Percentiles rank a stretch among this genome's conserved stretches.
These are phyloP conservation scores for Rousettus madagascariensis DNA, from an alignment of 2,797 vertebrate genomes.

Conservation along the genomic window DNA sequence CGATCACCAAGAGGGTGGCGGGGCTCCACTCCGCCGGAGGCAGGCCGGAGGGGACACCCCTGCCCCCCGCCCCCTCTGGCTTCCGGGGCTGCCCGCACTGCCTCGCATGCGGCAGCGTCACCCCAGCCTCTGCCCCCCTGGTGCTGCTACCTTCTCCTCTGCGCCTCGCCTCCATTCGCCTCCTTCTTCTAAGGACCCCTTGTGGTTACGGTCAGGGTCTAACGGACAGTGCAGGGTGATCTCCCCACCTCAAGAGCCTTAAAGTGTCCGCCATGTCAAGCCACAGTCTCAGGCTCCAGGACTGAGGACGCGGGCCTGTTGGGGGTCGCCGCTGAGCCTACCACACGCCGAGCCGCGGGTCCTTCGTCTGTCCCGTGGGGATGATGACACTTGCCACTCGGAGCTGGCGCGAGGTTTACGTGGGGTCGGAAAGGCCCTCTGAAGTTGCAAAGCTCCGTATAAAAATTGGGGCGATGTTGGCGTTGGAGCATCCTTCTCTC, in stretches of 20 bases:
- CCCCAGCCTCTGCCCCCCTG: background rate
- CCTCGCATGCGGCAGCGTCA: background rate
- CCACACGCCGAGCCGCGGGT: background rate
- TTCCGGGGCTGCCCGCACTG: background rate
- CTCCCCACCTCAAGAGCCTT: background rate
- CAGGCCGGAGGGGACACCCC: accelerated
- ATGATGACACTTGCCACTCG: background rate
- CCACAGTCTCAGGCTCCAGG: background rate
- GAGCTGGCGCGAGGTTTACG: background rate
- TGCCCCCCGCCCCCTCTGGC: too few relatives aligned
- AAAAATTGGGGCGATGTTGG: background rate
- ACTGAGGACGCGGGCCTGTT: background rate
- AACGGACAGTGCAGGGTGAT: background rate
- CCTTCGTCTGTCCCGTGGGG: background rate
- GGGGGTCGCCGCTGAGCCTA: background rate
- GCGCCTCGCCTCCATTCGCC: background rate
- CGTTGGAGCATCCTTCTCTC: background rate
- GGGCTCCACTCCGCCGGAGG: background rate
- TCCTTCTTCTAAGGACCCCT: background rate
- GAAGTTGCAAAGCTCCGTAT: background rate
- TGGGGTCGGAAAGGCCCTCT: background rate
- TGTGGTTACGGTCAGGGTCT: background rate
- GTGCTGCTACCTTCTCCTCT: background rate
- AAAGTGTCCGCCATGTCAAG: background rate
- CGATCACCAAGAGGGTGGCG: too few relatives aligned